Base-by-base conservation (phyloP, 2,113 vertebrate species). In the Leptosomus discolor region DNA sequence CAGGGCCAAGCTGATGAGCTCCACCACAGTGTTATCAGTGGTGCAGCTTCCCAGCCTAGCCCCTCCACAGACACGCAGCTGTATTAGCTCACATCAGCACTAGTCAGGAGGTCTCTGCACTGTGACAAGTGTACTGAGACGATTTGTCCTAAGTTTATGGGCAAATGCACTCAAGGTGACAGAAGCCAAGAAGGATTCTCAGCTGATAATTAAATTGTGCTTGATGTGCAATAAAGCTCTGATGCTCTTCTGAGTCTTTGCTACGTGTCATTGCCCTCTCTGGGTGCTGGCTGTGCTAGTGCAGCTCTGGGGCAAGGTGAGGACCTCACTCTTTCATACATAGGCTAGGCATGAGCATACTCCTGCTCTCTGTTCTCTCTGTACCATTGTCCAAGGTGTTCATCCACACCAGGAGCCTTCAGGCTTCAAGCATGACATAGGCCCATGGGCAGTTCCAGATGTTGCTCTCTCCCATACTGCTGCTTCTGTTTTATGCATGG, bases 61-160 rank as follows among this genome's bases (percentile, higher is more conserved):
- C 7, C 7, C 14, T 58, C 50, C 1, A 0, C 2, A 1, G 7
- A 15, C 3, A 0, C 5, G 29, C 1, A 5, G 24, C 54, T n/a
- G 20, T 24, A n/a, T 63, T 46, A 46, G 37, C 16, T 81, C 18
- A 27, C 3, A 1, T 45, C 12, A 11, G 34, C 5, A 1, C 23
- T 6, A 50, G 27, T 12, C 7, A 32, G 23, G 32, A 68, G 20
- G 15, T 46, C 14, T 69, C 61, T 46, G 12, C 34, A 5, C 54
- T 19, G 36, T 13, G 54, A 16, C 18, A 1, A 0, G 13, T 37
- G 53, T 34, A 15, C 19, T 56, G 48, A 79, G 32, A 6, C 54
- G 5, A 27, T 7, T 7, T 51, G 18, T 13, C 56, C n/a, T 45
- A 65, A 76, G 9, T 58, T 70, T 58, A 39, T 15, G 41, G 13